These are phyloP conservation scores for Noturus placidus DNA, from an alignment of 2,113 vertebrate genomes.

Conservation along the genomic window DNA sequence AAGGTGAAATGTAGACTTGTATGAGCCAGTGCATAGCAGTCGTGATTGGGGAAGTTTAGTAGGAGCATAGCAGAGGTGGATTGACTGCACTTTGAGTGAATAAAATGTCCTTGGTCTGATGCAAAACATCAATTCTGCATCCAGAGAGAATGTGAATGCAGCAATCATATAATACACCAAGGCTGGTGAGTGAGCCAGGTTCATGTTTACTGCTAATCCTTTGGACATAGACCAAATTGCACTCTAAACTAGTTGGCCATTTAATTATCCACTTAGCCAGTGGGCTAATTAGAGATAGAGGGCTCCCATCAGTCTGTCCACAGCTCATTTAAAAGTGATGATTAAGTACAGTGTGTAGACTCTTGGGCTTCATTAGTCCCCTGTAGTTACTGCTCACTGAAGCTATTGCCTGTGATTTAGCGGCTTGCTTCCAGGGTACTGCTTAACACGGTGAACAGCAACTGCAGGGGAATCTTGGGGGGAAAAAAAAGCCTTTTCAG, in stretches of 20 bases:
- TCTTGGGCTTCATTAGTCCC: constrained; percentile 38
- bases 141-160: constrained; percentile 39
- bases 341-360: constrained; percentile 32
- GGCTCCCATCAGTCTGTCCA: constrained; percentile 37
- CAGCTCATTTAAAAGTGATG: constrained; percentile 49
- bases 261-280: constrained; percentile 48
- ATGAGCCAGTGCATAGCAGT: not conserved
- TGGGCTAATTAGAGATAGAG: constrained; percentile 52
- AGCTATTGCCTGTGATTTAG: constrained; percentile 32
- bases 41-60: constrained; percentile 20
- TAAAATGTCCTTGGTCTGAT: constrained; percentile 45
- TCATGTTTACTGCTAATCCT: constrained; percentile 47
- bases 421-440: constrained; percentile 9
- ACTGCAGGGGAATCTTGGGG: not conserved
- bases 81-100: constrained; percentile 38
- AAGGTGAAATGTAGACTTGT: constrained; percentile 39
- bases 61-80: constrained; percentile 30
- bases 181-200: constrained; percentile 40
- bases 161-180: constrained; percentile 46
- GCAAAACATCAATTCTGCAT: constrained; percentile 30
- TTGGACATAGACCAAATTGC: constrained; percentile 48
- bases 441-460: not conserved
- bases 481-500: not conserved
- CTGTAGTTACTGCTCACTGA: constrained; percentile 44
- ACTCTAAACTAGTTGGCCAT: constrained; percentile 46